Percentiles rank a stretch among this genome's conserved stretches.
Evolutionary conservation across 2,888 invertebrate genomes (phyloP).

Genomic region (Limnephilus lunatus): DNA sequence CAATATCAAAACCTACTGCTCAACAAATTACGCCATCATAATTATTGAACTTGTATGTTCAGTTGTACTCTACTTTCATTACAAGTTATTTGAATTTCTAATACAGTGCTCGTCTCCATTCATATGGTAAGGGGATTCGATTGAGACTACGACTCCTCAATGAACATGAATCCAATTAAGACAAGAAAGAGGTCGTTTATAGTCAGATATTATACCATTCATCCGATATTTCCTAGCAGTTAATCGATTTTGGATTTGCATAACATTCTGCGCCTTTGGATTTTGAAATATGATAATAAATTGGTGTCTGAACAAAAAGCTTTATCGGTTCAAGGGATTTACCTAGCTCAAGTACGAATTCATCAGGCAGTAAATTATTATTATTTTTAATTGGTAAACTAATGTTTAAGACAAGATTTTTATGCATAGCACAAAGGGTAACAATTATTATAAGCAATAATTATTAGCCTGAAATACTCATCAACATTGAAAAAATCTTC

Average conservation of each 20-base stretch:
- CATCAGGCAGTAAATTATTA: neutral
- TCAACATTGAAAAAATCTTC: too few species aligned
- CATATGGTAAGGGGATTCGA: constrained; percentile 25
- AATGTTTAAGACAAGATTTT: too few species aligned
- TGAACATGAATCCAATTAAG: neutral
- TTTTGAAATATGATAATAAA: neutral
- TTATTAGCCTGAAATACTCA: too few species aligned
- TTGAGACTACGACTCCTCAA: neutral
- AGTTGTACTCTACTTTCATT: constrained; percentile 13
- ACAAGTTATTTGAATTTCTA: constrained; percentile 8
- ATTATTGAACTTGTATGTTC: neutral
- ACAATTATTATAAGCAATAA: too few species aligned
- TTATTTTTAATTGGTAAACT: too few species aligned
- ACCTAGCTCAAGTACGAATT: neutral
- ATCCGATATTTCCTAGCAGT: constrained; percentile 22
- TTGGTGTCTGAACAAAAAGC: neutral
- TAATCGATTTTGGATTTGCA: constrained; percentile 21
- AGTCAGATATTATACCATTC: neutral
- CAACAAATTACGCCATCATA: neutral
- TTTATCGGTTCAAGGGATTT: neutral
- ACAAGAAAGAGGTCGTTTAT: constrained; percentile 17
- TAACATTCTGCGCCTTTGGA: constrained; percentile 26
- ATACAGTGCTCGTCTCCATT: constrained; percentile 14
- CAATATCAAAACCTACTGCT: neutral
- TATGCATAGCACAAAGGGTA: too few species aligned